Base-by-base conservation (phyloP, 2,797 vertebrate species). In the Chelmon rostratus region DNA sequence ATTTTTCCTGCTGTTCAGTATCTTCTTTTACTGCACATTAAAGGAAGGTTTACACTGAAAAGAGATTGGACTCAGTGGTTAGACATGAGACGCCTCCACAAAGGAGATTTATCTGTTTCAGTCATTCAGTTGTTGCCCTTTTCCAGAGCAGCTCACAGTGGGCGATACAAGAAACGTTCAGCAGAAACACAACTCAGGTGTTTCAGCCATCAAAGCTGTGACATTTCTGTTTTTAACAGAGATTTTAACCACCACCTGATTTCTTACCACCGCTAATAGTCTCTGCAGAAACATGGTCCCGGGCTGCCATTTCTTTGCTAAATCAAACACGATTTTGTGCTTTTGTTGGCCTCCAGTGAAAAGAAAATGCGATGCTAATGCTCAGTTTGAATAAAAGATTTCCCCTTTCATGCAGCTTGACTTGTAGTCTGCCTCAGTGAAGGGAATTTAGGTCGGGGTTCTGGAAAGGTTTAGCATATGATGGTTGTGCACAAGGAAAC, bases 141-240 rank as follows among this genome's bases (percentile, higher is more conserved):
- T 53, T 28, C 5, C 6, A 40, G 33, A 58, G 52, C 10, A 23
- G 37, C 58, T 70, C 59, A 18, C 35, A 15, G 25, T 15, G 19
- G 47, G 21, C 7, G 47, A 53, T 12, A 37, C 38, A 5, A 7
- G n/a, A 69, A 53, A 35, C 15, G 5, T 38, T 57, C 42, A 59
- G 57, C 21, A 25, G 16, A 44, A 81, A 31, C 44, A 19, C 23
- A 40, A 62, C 49, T 31, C n/a, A 5, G 40, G 59, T 76, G 71
- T 68, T 54, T 38, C 4, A 40, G 64, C 52, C 37, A 59, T 59
- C 59, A 59, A 59, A 73, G 2, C 50, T 46, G 6, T 73, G 57
- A 76, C 35, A 68, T 78, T 58, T 70, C 38, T 58, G 23, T 44
- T 56, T 47, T 19, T 12, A 63, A 58, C 19, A 59, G 15, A 50